Base-by-base conservation (phyloP, 2,888 invertebrate species). In the Eupithecia centaureata region DNA sequence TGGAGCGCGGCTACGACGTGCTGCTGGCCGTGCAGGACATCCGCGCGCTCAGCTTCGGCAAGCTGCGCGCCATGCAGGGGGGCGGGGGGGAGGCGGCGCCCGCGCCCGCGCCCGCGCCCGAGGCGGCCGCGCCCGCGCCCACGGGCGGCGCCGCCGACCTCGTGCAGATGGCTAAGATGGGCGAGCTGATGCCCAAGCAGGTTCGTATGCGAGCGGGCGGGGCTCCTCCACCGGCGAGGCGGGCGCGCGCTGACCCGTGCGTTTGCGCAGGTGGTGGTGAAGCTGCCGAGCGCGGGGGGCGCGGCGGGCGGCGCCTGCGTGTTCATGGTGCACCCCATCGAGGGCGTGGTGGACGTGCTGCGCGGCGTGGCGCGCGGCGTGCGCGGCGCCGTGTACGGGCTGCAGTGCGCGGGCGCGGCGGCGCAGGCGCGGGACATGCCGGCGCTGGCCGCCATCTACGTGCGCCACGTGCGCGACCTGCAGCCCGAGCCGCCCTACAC, bases 11-110 rank as follows among this genome's bases (percentile, higher is more conserved):
- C 82, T 98, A 97, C 91, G 99, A 99, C 88, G 91, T 99, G 68
- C 96, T 97, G 27, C 94, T 99, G 71, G 96, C 97, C 72, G 97
- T 98, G 77, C 97, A 97, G 88, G 98, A 99, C 90, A 98, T 99
- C 79, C 95, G 99, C 72, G 95, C 94, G 62, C 93, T 98, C 57
- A 98, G 97, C 0, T 96, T 98, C 81, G 96, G 95, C 30, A 95
- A 95, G 78, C 93, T 98, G 62, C 93, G 94, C 52, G 94, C 95
- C 84, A 90, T 96, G 77, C 92, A 86, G 35, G 90, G 88, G 67
- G 89, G 79, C 56, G 86, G 72, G 58, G 86, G 72, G 38, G 79
- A 70, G 1, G 73, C 65, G n/a, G 67, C 67, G 54, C 72, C 51
- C 25, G 70, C 61, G 22, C 64, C 64, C 51, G 78, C 73, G 72